A percentile compares a stretch with the other conserved stretches of the same genome.
phyloP scores from a whole-genome alignment of 2,888 invertebrate species.

The Deilephila porcellus region DNA sequence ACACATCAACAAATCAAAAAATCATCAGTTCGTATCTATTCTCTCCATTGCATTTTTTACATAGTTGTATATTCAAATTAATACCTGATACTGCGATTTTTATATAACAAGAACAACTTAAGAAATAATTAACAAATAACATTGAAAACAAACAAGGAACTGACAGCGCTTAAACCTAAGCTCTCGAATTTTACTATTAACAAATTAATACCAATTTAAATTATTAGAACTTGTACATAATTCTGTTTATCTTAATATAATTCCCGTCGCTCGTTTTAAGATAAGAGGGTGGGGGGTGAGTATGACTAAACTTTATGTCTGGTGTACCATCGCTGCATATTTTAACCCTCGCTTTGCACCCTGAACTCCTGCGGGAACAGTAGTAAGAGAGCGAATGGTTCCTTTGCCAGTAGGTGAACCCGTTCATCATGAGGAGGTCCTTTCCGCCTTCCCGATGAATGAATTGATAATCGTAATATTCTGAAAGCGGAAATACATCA shows the following conservation, averaged over 20 bases:
- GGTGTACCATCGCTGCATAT: conserved; percentile 36
- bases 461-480: conserved; percentile 38
- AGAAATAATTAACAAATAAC: no score
- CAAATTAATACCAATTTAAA: no score
- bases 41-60: no score
- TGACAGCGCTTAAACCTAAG: no score
- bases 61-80: no score
- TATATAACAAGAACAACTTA: no score
- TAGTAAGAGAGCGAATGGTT: conserved; percentile 32
- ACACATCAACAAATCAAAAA: no score
- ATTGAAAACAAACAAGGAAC: no score
- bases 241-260: conserved; percentile 31
- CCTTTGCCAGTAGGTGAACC: conserved; percentile 46
- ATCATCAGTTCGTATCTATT: no score
- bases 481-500: conserved; percentile 10
- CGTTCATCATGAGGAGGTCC: conserved; percentile 45
- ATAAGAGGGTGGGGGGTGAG: conserved; percentile 23
- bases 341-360: conserved; percentile 46
- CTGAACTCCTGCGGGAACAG: conserved; percentile 37
- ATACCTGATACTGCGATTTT: no score
- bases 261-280: conserved; percentile 24
- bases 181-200: no score
- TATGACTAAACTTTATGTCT: neutral
- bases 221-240: neutral
- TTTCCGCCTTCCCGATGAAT: conserved; percentile 48